These are phyloP conservation scores for Euura saliciscinereae DNA, from an alignment of 1,140 invertebrate genomes.

Conservation along the genomic window DNA sequence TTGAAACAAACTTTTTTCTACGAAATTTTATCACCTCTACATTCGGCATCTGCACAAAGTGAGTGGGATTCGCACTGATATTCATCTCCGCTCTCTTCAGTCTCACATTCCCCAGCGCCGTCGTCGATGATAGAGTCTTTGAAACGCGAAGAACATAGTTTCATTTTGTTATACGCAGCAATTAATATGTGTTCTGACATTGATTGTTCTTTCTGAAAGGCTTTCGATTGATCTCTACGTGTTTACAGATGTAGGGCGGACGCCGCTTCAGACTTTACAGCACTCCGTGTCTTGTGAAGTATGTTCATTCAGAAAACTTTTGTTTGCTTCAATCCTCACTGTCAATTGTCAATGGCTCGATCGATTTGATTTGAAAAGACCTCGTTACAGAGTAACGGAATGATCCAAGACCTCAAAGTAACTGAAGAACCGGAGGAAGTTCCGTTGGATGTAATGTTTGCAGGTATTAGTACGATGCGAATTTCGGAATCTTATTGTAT, in stretches of 20 bases:
- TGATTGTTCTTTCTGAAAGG: background rate
- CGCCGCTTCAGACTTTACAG: background rate
- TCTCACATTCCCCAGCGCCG: background rate
- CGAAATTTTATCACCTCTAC: too few species aligned
- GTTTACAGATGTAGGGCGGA: background rate
- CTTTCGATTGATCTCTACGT: background rate
- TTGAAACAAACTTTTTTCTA: too few species aligned
- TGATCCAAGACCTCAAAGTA: background rate
- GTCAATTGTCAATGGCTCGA: background rate
- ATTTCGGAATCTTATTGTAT: background rate
- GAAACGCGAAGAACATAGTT: background rate
- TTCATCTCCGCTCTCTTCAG: background rate
- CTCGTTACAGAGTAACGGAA: background rate
- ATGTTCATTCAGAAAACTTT: too few species aligned
- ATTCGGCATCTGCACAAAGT: background rate
- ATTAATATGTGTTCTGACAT: conserved; percentile 1
- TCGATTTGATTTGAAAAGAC: background rate
- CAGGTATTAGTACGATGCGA: conserved; percentile 25
- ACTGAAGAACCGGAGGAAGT: conserved; percentile 21
- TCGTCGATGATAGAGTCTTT: background rate
- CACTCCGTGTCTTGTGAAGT: background rate
- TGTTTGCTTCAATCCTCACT: too few species aligned
- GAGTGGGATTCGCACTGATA: background rate
- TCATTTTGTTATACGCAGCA: background rate
- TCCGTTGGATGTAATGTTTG: conserved; percentile 40